A percentile compares a stretch with the other conserved stretches of the same genome.
phyloP scores from a whole-genome alignment of 1,140 invertebrate genomes.

The Cherax quadricarinatus region DNA sequence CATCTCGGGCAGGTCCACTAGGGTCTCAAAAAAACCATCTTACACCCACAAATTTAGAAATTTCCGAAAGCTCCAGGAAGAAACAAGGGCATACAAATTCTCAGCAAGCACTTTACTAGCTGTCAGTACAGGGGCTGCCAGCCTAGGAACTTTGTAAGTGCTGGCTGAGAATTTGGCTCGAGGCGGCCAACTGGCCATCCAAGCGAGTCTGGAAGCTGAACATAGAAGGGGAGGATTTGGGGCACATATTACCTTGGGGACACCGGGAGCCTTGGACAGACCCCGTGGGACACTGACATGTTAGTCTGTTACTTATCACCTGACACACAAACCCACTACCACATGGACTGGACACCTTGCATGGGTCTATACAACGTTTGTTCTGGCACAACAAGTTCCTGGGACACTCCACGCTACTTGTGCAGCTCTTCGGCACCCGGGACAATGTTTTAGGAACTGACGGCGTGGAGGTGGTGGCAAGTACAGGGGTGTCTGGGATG shows the following conservation, averaged over 20 bases:
- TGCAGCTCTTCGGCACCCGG: constrained; percentile 37
- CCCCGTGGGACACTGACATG: constrained; percentile 75
- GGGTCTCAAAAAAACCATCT: neutral
- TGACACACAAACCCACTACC: constrained; percentile 75
- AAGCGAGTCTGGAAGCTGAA: neutral
- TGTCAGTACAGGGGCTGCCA: neutral
- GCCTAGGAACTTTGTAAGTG: neutral
- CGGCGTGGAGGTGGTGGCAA: constrained; percentile 9
- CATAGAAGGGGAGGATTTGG: constrained; percentile 17
- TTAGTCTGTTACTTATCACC: constrained; percentile 75
- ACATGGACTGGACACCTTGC: constrained; percentile 77
- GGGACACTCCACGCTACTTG: constrained; percentile 77
- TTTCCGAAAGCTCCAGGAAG: neutral
- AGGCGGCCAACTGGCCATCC: constrained; percentile 20
- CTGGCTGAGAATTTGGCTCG: constrained; percentile 32
- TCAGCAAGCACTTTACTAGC: neutral
- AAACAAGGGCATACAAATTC: neutral
- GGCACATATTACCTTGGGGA: constrained; percentile 73
- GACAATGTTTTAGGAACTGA: constrained; percentile 47
- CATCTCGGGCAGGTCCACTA: neutral
- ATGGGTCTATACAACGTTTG: constrained; percentile 80
- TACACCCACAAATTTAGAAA: neutral
- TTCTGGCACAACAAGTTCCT: constrained; percentile 79
- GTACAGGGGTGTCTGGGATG: neutral
- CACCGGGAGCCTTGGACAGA: constrained; percentile 74